A percentile compares a stretch with the other conserved stretches of the same genome.
Evolutionary conservation across 2,797 vertebrate species (phyloP).

Genomic region (Prunella strophiata): DNA sequence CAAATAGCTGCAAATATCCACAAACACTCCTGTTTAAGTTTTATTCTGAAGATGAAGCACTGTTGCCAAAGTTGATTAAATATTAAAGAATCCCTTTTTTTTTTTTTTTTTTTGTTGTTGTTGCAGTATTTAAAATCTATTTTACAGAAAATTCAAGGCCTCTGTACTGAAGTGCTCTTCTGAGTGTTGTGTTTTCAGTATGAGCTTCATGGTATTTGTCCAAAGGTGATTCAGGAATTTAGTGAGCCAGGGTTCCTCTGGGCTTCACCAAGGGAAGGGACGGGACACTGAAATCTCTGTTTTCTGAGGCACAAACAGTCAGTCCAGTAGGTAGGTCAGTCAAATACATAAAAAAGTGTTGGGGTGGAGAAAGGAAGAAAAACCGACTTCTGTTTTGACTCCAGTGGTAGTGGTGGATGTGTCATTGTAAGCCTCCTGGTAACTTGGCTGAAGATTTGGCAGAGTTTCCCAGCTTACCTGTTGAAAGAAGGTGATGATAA

Average conservation of each 20-base stretch:
- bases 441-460: neutral
- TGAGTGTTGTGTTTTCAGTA: neutral
- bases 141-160: neutral
- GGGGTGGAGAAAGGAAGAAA: neutral
- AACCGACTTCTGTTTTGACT: neutral
- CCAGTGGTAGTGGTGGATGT: neutral
- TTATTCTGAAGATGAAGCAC: neutral
- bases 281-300: neutral
- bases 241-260: neutral
- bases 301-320: neutral
- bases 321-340: neutral
- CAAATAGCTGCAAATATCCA: neutral
- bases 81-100: neutral
- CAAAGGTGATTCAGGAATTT: neutral
- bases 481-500: neutral
- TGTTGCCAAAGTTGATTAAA: neutral
- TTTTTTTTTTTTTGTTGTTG: too few species aligned
- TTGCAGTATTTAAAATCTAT: neutral
- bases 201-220: neutral
- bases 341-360: neutral
- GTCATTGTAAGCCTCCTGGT: neutral
- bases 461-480: neutral
- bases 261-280: neutral
- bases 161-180: neutral
- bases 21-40: neutral